Evolutionary conservation across 2,113 vertebrate species (phyloP).

Genomic region (Epinephelus moara): DNA sequence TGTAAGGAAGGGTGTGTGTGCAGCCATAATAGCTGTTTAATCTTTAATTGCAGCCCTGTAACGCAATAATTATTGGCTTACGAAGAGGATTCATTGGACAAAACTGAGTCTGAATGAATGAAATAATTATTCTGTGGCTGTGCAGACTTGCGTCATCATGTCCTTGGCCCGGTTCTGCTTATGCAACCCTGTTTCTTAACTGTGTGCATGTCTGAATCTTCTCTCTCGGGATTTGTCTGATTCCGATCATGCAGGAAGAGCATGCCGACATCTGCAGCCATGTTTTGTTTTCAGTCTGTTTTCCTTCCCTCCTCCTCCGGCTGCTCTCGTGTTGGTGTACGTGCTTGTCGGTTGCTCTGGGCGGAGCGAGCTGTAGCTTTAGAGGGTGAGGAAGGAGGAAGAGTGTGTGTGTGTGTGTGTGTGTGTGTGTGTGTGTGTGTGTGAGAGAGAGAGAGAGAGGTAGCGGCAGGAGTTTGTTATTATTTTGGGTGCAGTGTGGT

Average conservation of each 20-base stretch:
- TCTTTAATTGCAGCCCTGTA: conserved; percentile 1
- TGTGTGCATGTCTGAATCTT: background rate
- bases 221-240: background rate
- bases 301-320: background rate
- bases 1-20: background rate
- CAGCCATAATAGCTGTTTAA: background rate
- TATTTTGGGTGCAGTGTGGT: conserved; percentile 69
- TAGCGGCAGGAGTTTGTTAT: conserved; percentile 56
- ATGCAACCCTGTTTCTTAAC: conserved; percentile 12
- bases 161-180: background rate
- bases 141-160: background rate
- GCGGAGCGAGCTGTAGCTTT: conserved; percentile 8
- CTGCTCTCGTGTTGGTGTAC: background rate
- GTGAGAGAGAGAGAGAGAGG: background rate
- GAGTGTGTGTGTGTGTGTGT: conserved; percentile 3
- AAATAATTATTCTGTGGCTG: background rate
- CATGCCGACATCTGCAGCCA: conserved; percentile 18
- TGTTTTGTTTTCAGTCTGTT: conserved; percentile 23
- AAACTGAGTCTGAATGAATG: background rate
- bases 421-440: background rate
- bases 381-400: background rate
- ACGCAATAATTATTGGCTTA: background rate
- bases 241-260: background rate
- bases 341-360: background rate
- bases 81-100: background rate